phyloP scores from a whole-genome alignment of 2,888 invertebrate species.

The Phyllotreta striolata region DNA sequence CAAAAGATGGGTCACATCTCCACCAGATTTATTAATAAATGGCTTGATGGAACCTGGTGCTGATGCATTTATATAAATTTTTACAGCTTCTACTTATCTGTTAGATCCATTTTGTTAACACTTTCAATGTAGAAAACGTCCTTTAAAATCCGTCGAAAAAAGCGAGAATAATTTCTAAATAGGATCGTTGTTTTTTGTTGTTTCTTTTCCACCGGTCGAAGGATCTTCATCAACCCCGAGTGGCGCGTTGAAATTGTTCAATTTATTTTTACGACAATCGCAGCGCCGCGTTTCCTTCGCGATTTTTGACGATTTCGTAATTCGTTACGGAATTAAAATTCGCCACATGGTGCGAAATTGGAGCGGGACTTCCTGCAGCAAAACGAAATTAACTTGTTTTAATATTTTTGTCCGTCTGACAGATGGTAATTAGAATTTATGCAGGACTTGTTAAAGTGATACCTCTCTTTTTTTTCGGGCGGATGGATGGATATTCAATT shows the following conservation, averaged over 20 bases:
- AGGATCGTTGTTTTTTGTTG: too few species aligned
- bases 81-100: too few species aligned
- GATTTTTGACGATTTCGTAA: slow-evolving; percentile 36
- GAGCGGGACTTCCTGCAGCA: slow-evolving; percentile 46
- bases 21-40: too few species aligned
- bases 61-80: too few species aligned
- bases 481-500: neutral
- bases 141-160: too few species aligned
- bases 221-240: neutral
- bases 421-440: slow-evolving; percentile 50
- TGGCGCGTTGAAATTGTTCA: slow-evolving; percentile 12
- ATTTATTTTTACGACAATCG: slow-evolving; percentile 27
- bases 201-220: too few species aligned
- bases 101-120: too few species aligned
- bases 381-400: slow-evolving; percentile 52
- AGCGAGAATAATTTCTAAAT: too few species aligned
- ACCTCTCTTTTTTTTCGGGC: slow-evolving; percentile 1
- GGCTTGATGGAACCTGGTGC: too few species aligned
- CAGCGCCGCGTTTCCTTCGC: slow-evolving; percentile 22
- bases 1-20: too few species aligned
- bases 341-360: slow-evolving; percentile 49
- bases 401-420: slow-evolving; percentile 48
- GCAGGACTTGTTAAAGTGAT: slow-evolving; percentile 48
- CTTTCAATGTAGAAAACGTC: too few species aligned
- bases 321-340: slow-evolving; percentile 48